Base-by-base conservation (phyloP, 2,797 vertebrate genomes). In the Chanos chanos region DNA sequence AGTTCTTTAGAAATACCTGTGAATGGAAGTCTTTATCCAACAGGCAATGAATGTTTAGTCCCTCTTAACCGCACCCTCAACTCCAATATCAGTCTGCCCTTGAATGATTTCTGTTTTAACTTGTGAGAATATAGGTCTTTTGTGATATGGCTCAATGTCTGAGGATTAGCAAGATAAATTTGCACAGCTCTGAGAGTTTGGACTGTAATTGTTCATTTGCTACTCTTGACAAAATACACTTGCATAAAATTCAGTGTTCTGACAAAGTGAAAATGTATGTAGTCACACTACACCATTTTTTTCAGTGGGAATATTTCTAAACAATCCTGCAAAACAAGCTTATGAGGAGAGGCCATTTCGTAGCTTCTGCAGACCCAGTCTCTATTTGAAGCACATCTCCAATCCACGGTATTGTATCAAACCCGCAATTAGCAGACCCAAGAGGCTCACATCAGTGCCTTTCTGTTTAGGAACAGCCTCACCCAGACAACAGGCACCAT, bases 401-500 rank as follows among this genome's bases (percentile, higher is more conserved):
- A 40, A 41, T 58, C 40, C 22, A 55, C 7, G 16, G 21, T 64
- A 58, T 53, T 66, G 55, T 51, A 61, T 58, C 37, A 70, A 73
- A 60, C 67, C 40, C 62, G 47, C 68, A 73, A 76, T 76, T 76
- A 68, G 34, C 5, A 55, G 64, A 54, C 49, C 51, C n/a, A 45
- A 59, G 67, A 59, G 68, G 65, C 43, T 70, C 61, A 71, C 59
- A 71, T 66, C 65, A 68, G 54, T 71, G 65, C 62, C 61, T 54
- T 58, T 59, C 25, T 27, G 55, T 66, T 68, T 61, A 73, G 53
- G 1, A 25, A 44, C 49, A 54, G 66, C 72, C 75, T 74, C 69
- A 66, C 19, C 72, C 73, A 71, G 72, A 70, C 55, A 54, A 40
- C 54, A 66, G 73, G 73, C 68, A 73, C 76, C 67, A 75, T 71